These are phyloP conservation scores for Felis catus DNA, from an alignment of 2,113 vertebrate species.

Conservation along the genomic window DNA sequence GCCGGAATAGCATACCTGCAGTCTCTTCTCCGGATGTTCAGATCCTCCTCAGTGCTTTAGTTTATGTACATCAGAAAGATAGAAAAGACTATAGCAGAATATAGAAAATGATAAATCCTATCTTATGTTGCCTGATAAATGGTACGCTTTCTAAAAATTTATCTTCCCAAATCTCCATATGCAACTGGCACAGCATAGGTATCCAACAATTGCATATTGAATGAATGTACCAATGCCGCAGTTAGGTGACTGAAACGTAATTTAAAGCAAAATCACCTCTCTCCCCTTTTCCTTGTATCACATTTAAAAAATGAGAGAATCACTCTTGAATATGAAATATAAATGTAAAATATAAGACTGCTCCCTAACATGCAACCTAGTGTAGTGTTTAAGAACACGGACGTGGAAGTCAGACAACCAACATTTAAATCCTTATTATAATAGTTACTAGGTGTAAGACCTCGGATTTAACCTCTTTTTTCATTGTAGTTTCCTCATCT, in stretches of 20 bases:
- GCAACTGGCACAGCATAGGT: not conserved
- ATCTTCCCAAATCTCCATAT: not conserved
- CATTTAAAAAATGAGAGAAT: not conserved
- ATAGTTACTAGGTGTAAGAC: not conserved
- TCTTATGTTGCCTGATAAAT: not conserved
- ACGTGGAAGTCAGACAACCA: not conserved
- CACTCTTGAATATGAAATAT: not conserved
- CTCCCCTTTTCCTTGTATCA: not conserved
- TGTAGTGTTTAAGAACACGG: not conserved
- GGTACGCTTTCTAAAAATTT: not conserved
- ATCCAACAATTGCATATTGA: not conserved
- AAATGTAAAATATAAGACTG: not conserved
- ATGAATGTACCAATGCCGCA: not conserved
- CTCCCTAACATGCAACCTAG: not conserved
- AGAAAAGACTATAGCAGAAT: not conserved
- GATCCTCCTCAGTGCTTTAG: not conserved
- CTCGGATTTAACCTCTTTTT: not conserved
- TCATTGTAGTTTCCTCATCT: not conserved
- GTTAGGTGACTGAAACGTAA: not conserved
- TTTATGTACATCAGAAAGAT: not conserved
- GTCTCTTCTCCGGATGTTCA: not conserved
- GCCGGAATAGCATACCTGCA: not conserved
- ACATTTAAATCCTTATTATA: not conserved
- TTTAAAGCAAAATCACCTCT: not conserved
- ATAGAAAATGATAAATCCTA: not conserved